Evolutionary conservation across 2,113 vertebrate genomes (phyloP), one percentile per base, ranked within the genome.

Genomic region (Neogobius melanostomus): DNA sequence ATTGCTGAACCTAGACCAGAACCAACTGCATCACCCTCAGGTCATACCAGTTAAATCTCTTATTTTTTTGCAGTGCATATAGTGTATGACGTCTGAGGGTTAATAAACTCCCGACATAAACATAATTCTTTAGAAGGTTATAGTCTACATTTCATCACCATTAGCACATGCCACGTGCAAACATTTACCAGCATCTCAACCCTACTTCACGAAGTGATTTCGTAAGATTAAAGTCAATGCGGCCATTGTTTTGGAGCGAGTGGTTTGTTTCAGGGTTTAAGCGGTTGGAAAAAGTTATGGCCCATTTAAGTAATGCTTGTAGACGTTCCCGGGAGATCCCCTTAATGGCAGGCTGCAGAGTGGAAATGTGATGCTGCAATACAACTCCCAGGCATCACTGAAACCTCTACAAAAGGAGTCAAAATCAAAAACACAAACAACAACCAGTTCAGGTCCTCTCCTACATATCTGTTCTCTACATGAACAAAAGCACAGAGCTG

Each of bases 341-440:
- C 28, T 4, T 84, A 87, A 90, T 88, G 66, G 86, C 73, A 72
- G 74, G 65, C 74, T 83, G 67, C 53, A 67, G 70, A 28, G 64
- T 63, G 70, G 70, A 87, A 83, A 79, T 43, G 28, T 15, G 65
- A 51, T 36, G 60, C 44, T 52, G 28, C 72, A 74, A 82, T 77
- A 46, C 16, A 47, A 77, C 70, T 69, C 81, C 85, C 69, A 84
- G 60, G 69, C 46, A 62, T 50, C 49, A 50, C 49, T 1, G 11
- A 36, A 5, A 50, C 49, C 49, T 12, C 49, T 50, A 10, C 49
- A 50, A 50, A 50, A 50, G 48, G 14, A 50, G 11, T 50, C 49
- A 6, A 50, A 50, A 15, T 50, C 12, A 50, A 14, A 6, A 50
- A 50, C 49, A 50, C 49, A 15, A 50, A 50, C 49, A 50, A 50